Base-by-base conservation (phyloP, 2,797 vertebrate species). In the Euthynnus affinis region DNA sequence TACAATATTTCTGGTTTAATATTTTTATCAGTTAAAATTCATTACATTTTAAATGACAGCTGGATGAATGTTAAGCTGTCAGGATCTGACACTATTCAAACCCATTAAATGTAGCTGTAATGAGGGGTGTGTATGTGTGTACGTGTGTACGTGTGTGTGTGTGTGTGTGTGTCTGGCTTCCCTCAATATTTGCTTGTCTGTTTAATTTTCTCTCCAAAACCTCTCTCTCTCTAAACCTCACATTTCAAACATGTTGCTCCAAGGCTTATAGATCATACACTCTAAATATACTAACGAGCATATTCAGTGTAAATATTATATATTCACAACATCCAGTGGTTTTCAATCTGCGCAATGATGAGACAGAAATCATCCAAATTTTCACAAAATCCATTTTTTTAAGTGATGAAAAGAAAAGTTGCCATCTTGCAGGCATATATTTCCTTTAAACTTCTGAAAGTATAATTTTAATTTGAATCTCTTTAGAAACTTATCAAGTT, bases 1-100 rank as follows among this genome's bases (percentile, higher is more conserved):
- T 51, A 22, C 9, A 74, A 52, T 58, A 59, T 71, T 61, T 57
- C 37, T 7, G 18, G 17, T 78, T 66, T 1, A 51, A 73, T 67
- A 52, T 67, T 71, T 64, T 44, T 42, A 63, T 61, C 23, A 77
- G 59, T 58, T 77, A 37, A 79, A 86, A 71, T 46, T 82, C 52
- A 83, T 77, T 61, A 56, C 72, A 74, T 66, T 12, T 9, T 69
- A 53, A 81, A 76, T 76, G 66, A 65, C 82, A 78, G 51, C 57
- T 57, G 17, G 65, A 62, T 67, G 68, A 75, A 52, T 64, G 68
- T 71, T 78, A 55, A 80, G 34, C 61, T 75, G 73, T 73, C 62
- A 70, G 14, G 57, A 49, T 72, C 42, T 34, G 5, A 64, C 32
- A 46, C 73, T 72, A 76, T 75, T 67, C 42, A 71, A 77, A 65